A percentile compares a stretch with the other conserved stretches of the same genome.
phyloP scores from a whole-genome alignment of 2,113 vertebrate genomes.

The Prochilodus magdalenae region DNA sequence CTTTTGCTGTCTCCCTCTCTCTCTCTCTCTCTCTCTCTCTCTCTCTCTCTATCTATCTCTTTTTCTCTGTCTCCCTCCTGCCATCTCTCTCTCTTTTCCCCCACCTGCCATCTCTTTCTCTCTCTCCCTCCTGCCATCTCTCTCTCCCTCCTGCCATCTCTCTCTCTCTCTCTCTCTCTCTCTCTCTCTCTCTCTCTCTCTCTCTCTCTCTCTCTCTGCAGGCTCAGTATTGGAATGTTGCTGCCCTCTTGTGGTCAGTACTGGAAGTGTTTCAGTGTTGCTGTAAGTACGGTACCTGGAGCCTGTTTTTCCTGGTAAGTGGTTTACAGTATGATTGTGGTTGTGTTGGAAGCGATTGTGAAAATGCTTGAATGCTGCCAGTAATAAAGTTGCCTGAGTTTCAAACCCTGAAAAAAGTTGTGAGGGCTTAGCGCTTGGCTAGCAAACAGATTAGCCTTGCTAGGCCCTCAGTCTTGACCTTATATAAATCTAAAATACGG shows the following conservation, averaged over 20 bases:
- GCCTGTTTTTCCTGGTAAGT: no score
- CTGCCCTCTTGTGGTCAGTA: conserved; percentile 48
- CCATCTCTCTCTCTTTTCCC: no score
- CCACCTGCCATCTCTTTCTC: no score
- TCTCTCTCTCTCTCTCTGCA: background rate
- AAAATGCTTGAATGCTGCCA: no score
- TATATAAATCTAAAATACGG: no score
- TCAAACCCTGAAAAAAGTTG: background rate
- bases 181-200: background rate
- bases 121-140: background rate
- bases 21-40: background rate
- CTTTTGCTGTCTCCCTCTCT: no score
- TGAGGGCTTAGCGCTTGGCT: no score
- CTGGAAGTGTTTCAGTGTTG: background rate
- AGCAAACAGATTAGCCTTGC: background rate
- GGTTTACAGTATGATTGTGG: no score
- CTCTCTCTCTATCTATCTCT: background rate
- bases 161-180: background rate
- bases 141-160: background rate
- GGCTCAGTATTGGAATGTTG: conserved; percentile 3
- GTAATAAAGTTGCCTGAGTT: no score
- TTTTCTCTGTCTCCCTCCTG: no score
- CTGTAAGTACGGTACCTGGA: background rate
- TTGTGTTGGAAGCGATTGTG: no score
- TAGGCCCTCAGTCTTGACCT: background rate